Percentiles rank a stretch among this genome's conserved stretches.
Evolutionary conservation across 2,888 invertebrate species (phyloP).

Genomic region (Miltochrista miniata): DNA sequence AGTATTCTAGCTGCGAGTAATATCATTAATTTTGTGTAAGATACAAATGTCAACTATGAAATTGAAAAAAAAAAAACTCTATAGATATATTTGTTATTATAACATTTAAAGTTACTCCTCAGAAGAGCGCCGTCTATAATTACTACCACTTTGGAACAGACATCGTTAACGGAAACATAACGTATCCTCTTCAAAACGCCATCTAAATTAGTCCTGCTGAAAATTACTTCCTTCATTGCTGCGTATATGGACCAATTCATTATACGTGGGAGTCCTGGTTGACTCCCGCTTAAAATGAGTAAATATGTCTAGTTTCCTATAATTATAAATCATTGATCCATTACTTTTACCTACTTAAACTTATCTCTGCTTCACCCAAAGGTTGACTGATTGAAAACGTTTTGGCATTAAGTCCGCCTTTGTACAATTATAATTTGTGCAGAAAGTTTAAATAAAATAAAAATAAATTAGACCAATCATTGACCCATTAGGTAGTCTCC

Average conservation of each 20-base stretch:
- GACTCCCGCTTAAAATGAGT: too few species aligned
- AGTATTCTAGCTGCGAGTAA: too few species aligned
- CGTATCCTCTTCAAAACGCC: slow-evolving; percentile 55
- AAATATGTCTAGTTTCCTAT: background rate
- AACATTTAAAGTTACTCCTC: background rate
- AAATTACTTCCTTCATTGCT: slow-evolving; percentile 57
- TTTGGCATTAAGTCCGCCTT: too few species aligned
- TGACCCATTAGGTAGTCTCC: too few species aligned
- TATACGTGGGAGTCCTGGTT: background rate
- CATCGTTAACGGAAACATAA: slow-evolving; percentile 60
- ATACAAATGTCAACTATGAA: background rate
- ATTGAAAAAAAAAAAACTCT: slow-evolving; percentile 2
- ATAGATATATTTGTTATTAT: background rate
- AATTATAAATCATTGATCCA: background rate
- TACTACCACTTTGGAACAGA: slow-evolving; percentile 45
- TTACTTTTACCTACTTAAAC: too few species aligned
- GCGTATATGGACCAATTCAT: slow-evolving; percentile 12
- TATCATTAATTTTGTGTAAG: background rate
- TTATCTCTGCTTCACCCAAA: too few species aligned
- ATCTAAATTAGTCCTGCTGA: slow-evolving; percentile 64
- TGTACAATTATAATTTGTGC: too few species aligned
- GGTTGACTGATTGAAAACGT: too few species aligned
- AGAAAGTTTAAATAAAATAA: too few species aligned
- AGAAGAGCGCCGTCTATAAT: slow-evolving; percentile 34
- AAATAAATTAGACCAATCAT: too few species aligned